Conservation (phyloP, 2,888 invertebrate genomes). For the Eupithecia centaureata region DNA sequence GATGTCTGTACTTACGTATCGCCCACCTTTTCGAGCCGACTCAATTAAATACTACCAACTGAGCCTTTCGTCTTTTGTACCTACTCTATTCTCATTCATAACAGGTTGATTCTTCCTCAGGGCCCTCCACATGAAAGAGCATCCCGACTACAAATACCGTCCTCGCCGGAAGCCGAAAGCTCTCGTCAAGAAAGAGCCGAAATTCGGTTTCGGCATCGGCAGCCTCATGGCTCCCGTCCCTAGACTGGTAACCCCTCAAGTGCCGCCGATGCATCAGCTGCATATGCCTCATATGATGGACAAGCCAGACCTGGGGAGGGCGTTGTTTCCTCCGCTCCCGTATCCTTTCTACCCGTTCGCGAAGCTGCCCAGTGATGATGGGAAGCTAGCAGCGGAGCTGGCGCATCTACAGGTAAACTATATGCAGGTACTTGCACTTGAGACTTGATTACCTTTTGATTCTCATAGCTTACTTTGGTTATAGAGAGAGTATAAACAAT, state of each 20-base stretch:
- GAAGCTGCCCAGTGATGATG: conserved; percentile 81
- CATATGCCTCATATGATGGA: conserved; percentile 80
- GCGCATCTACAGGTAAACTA: conserved; percentile 84
- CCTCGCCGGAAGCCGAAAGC: conserved; percentile 94
- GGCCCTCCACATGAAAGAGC: conserved; percentile 96
- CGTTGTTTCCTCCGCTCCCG: conserved; percentile 88
- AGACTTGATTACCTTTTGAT: background rate
- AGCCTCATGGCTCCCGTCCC: conserved; percentile 86
- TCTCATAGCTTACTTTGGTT: background rate
- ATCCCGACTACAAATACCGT: conserved; percentile 96
- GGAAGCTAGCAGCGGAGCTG: conserved; percentile 87
- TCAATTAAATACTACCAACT: too few species aligned
- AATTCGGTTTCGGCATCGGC: conserved; percentile 88
- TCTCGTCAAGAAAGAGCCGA: conserved; percentile 90
- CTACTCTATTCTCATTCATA: too few species aligned
- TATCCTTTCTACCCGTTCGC: conserved; percentile 88
- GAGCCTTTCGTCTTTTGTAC: too few species aligned
- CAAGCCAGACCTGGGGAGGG: conserved; percentile 87
- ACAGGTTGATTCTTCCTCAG: conserved; percentile 74
- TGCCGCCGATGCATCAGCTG: conserved; percentile 73
- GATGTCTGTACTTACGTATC: too few species aligned
- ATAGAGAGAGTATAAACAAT: background rate
- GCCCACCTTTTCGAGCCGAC: background rate
- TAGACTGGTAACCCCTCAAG: conserved; percentile 72
- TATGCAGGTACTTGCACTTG: conserved; percentile 25